Evolutionary conservation across 2,888 invertebrate species (phyloP).

Genomic region (Ormia ochracea): DNA sequence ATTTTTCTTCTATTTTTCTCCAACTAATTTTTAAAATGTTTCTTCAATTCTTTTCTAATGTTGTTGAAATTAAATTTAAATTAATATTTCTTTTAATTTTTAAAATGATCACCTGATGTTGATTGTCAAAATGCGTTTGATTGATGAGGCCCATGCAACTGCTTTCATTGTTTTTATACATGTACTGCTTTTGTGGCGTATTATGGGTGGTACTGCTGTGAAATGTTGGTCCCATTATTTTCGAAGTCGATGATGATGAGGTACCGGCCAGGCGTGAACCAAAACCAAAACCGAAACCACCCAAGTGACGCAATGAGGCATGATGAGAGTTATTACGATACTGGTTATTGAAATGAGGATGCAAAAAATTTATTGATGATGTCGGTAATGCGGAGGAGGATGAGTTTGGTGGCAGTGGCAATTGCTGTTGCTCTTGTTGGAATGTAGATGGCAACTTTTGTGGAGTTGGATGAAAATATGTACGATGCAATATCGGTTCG

Average conservation of each 20-base stretch:
- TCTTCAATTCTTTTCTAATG: conserved; percentile 4
- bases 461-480: conserved; percentile 67
- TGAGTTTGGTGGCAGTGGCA: conserved; percentile 39
- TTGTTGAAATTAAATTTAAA: conserved; percentile 16
- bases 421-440: conserved; percentile 57
- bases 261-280: conserved; percentile 61
- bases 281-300: conserved; percentile 73
- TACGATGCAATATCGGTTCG: conserved; percentile 77
- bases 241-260: conserved; percentile 57
- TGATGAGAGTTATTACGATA: conserved; percentile 65
- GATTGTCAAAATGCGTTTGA: conserved; percentile 68
- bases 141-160: conserved; percentile 46
- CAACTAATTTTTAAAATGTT: conserved; percentile 4
- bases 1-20: neutral
- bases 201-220: conserved; percentile 60
- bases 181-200: conserved; percentile 60
- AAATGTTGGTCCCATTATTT: conserved; percentile 60
- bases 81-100: conserved; percentile 31
- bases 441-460: conserved; percentile 49
- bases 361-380: conserved; percentile 51
- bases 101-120: conserved; percentile 71
- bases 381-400: conserved; percentile 57
- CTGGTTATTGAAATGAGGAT: conserved; percentile 59
- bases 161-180: conserved; percentile 58
- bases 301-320: conserved; percentile 76